These are phyloP conservation scores for Anas platyrhynchos DNA, from an alignment of 2,113 vertebrate species.

Conservation along the genomic window DNA sequence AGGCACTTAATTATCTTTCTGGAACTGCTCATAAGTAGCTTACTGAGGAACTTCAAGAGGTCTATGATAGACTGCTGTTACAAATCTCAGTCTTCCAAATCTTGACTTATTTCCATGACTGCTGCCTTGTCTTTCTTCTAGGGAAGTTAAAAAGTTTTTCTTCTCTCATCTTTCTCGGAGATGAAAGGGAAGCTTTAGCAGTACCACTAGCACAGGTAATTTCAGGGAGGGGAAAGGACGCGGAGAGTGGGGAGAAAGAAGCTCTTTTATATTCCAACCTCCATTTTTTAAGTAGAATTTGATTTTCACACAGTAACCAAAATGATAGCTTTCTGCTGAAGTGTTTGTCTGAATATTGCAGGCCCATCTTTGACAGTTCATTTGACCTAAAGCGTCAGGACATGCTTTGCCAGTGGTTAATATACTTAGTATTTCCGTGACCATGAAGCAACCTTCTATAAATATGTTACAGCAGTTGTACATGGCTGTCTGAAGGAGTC, in stretches of 20 bases:
- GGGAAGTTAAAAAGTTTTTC: not conserved
- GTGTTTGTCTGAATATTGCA: not conserved
- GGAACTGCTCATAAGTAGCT: not conserved
- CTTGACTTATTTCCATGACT: not conserved
- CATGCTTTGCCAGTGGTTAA: not conserved
- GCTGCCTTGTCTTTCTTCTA: not conserved
- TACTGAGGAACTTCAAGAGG: not conserved
- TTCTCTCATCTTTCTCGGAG: not conserved
- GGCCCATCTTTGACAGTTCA: not conserved
- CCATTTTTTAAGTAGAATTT: not conserved
- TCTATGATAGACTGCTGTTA: not conserved
- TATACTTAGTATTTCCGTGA: conserved; percentile 23
- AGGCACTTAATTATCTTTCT: not conserved
- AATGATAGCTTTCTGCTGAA: not conserved
- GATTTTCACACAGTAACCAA: not conserved
- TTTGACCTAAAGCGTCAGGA: not conserved
- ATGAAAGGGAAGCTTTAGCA: not conserved
- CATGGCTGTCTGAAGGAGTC: conserved; percentile 16
- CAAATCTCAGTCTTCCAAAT: not conserved
- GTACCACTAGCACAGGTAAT: not conserved
- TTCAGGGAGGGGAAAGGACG: accelerated
- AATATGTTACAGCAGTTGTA: conserved; percentile 45
- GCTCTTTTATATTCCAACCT: not conserved
- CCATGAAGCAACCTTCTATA: conserved; percentile 54
- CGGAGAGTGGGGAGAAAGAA: not conserved